These are phyloP conservation scores for Manis crassicaudata DNA, from an alignment of 2,797 vertebrate genomes.

Conservation along the genomic window DNA sequence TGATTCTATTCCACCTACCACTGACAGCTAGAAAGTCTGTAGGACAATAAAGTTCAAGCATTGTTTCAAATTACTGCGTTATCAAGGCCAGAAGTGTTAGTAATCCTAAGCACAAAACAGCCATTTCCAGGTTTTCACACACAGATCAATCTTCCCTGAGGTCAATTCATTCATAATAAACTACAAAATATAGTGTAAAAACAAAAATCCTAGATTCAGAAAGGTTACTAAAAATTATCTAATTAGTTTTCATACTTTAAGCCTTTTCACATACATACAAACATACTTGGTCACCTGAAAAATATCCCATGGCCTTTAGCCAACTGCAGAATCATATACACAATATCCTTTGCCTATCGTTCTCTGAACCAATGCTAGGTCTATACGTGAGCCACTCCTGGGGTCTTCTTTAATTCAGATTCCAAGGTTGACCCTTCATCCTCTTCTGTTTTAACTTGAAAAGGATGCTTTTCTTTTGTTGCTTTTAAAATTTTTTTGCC, in stretches of 20 bases:
- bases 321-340: not conserved
- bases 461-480: not conserved
- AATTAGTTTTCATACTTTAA: not conserved
- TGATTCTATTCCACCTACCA: not conserved
- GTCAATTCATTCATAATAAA: not conserved
- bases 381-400: not conserved
- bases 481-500: not conserved
- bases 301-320: not conserved
- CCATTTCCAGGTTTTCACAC: not conserved
- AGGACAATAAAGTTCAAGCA: not conserved
- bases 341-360: too few relatives aligned
- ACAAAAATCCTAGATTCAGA: conserved; percentile 4
- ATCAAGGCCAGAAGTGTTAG: not conserved
- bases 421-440: not conserved
- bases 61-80: not conserved
- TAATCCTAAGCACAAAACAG: not conserved
- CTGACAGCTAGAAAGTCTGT: not conserved
- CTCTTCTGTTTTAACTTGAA: not conserved
- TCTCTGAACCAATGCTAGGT: not conserved
- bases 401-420: not conserved
- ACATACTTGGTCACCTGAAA: not conserved
- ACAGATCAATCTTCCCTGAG: not conserved
- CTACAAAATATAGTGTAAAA: not conserved
- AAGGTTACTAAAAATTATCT: not conserved
- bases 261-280: not conserved